These are phyloP conservation scores for Epinotia bilunana DNA, from an alignment of 2,888 invertebrate genomes.

Conservation along the genomic window DNA sequence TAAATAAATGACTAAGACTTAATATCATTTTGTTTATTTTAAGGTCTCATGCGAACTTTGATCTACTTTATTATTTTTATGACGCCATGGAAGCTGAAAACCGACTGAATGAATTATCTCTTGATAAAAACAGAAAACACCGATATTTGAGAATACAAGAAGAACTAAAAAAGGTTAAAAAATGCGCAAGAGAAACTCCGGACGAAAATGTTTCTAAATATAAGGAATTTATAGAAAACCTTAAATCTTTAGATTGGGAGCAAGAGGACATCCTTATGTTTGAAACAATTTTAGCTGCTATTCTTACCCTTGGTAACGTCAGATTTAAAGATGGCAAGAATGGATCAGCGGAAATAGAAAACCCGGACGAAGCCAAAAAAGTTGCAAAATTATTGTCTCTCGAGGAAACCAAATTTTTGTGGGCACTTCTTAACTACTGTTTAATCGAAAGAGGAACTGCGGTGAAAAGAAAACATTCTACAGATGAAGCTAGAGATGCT, in stretches of 20 bases:
- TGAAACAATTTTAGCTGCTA: conserved; percentile 88
- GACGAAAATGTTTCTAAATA: conserved; percentile 87
- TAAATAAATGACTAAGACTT: not conserved
- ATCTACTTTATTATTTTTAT: conserved; percentile 95
- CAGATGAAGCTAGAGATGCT: conserved; percentile 92
- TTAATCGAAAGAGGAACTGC: conserved; percentile 90
- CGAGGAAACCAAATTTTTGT: conserved; percentile 92
- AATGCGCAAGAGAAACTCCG: conserved; percentile 87
- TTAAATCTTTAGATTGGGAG: conserved; percentile 88
- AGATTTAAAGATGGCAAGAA: conserved; percentile 88
- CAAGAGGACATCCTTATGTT: conserved; percentile 88
- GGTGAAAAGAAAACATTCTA: conserved; percentile 87
- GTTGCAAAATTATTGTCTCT: conserved; percentile 90
- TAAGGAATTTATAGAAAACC: conserved; percentile 85
- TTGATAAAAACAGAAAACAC: conserved; percentile 89
- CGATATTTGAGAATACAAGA: conserved; percentile 89
- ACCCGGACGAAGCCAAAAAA: conserved; percentile 87
- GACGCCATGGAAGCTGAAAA: conserved; percentile 90
- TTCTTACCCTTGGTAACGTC: conserved; percentile 91
- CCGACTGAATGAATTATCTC: conserved; percentile 86
- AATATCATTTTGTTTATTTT: conserved; percentile 53
- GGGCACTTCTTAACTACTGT: conserved; percentile 95
- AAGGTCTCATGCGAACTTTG: conserved; percentile 94
- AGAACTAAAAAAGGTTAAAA: conserved; percentile 81
- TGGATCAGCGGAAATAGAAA: conserved; percentile 89